Conservation (phyloP, 2,113 vertebrate species). For the Oncorhynchus gorbuscha region DNA sequence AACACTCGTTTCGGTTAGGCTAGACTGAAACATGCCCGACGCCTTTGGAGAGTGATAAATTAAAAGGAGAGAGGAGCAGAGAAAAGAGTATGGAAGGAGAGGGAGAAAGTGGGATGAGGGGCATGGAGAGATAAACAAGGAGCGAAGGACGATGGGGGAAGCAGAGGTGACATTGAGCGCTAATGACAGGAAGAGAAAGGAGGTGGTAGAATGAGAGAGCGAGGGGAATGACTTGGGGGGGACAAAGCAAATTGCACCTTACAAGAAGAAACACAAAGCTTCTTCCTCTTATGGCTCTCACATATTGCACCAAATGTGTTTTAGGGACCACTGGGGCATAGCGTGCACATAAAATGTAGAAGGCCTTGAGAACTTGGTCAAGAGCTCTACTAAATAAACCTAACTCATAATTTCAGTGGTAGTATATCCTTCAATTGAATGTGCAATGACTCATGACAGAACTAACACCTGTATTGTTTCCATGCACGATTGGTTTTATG, state of each 20-base stretch:
- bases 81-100: no score
- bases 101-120: no score
- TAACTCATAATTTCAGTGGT: background rate
- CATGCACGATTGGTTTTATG: background rate
- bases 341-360: background rate
- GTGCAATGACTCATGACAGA: background rate
- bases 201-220: background rate
- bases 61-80: no score
- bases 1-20: no score
- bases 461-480: background rate
- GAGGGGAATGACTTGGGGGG: slow-evolving; percentile 9
- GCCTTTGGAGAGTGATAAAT: no score
- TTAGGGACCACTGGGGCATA: background rate
- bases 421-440: background rate
- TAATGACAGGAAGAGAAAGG: background rate
- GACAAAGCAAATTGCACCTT: slow-evolving; percentile 7
- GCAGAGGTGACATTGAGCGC: background rate
- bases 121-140: background rate
- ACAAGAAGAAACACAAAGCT: background rate
- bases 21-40: no score
- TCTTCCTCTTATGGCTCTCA: background rate
- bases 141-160: background rate
- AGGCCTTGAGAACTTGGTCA: no score
- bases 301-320: no score
- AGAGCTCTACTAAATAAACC: background rate